Evolutionary conservation across 92 coral and sea anemone genomes (phyloP), one percentile per base, ranked within the genome.

Genomic region (Epizoanthus stellaris): DNA sequence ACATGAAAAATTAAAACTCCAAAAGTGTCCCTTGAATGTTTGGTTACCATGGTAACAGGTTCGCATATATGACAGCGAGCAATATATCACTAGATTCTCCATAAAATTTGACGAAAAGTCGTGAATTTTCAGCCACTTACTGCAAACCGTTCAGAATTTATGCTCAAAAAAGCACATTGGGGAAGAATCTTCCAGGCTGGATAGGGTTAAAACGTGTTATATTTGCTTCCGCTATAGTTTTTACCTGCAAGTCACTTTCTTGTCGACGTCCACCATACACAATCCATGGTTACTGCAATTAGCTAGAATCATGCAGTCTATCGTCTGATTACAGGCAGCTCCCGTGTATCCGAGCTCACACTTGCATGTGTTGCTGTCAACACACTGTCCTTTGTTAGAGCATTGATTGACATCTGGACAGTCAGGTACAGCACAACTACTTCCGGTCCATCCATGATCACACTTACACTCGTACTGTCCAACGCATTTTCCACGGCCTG

Each of bases 271-370:
- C 47, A 59, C 49, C 69, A 79, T 49, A 39, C 92, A 89, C 14
- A 73, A 73, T 58, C 94, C 94, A 12, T 88, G 86, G 2, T 75
- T 72, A 47, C 90, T 85, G 56, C 90, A 91, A 76, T 91, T 89
- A 4, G 69, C 84, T 45, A 91, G 61, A 47, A 56, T 76, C 11
- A 54, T 34, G 76, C 95, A 91, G 59, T 81, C 90, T 8, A 84
- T 62, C 3, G 73, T 36, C 9, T 17, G 47, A 72, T 84, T 89
- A 66, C 95, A 92, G 70, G 53, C 85, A 17, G 54, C 68, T 3
- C 90, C 90, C 25, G 57, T 60, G 36, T 57, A 89, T 67, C 90
- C 92, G 10, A 74, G 74, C 36, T 65, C 83, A 61, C 93, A 90
- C 2, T 68, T 73, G 52, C 93, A 91, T 15, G 16, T 23, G 53